A percentile compares a stretch with the other conserved stretches of the same genome.
Conservation (phyloP, 1,140 invertebrate genomes). For the Drosophila ogumai region DNA sequence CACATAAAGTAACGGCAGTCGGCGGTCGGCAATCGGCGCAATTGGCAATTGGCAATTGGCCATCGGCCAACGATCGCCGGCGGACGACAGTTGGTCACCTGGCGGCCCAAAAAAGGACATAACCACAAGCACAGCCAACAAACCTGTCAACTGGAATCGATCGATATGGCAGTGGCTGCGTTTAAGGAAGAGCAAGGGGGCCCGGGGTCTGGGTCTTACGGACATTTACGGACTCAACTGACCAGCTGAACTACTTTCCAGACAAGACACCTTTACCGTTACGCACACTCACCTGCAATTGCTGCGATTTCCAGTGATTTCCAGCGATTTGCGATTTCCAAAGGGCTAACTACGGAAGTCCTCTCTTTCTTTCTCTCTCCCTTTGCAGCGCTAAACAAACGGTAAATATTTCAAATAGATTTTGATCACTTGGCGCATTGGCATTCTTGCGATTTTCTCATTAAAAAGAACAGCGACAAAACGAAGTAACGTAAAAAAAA, state of each 20-base stretch:
- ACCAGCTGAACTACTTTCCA: slow-evolving; percentile 80
- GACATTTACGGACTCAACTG: slow-evolving; percentile 73
- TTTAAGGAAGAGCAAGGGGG: neutral
- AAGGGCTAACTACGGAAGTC: slow-evolving; percentile 5
- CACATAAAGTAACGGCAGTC: slow-evolving; percentile 56
- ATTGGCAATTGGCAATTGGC: slow-evolving; percentile 67
- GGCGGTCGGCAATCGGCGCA: slow-evolving; percentile 43
- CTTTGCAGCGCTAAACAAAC: slow-evolving; percentile 24
- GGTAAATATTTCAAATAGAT: slow-evolving; percentile 51
- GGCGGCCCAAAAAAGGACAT: slow-evolving; percentile 74
- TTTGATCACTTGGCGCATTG: slow-evolving; percentile 29
- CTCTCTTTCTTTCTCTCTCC: neutral
- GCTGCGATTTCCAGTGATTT: slow-evolving; percentile 14
- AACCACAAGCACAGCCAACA: slow-evolving; percentile 36
- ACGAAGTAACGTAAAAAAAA: slow-evolving; percentile 20
- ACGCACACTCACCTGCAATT: slow-evolving; percentile 42
- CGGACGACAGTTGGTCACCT: slow-evolving; percentile 24
- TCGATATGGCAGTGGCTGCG: slow-evolving; percentile 42
- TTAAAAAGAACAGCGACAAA: slow-evolving; percentile 8
- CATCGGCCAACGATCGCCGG: slow-evolving; percentile 31
- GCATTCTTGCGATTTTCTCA: slow-evolving; percentile 49
- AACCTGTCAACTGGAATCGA: slow-evolving; percentile 67
- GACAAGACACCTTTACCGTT: slow-evolving; percentile 58
- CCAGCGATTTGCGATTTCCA: slow-evolving; percentile 13
- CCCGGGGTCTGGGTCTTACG: slow-evolving; percentile 15